A percentile compares a stretch with the other conserved stretches of the same genome.
phyloP scores from a whole-genome alignment of 2,113 vertebrate species.

The Leptobrachium leishanense region DNA sequence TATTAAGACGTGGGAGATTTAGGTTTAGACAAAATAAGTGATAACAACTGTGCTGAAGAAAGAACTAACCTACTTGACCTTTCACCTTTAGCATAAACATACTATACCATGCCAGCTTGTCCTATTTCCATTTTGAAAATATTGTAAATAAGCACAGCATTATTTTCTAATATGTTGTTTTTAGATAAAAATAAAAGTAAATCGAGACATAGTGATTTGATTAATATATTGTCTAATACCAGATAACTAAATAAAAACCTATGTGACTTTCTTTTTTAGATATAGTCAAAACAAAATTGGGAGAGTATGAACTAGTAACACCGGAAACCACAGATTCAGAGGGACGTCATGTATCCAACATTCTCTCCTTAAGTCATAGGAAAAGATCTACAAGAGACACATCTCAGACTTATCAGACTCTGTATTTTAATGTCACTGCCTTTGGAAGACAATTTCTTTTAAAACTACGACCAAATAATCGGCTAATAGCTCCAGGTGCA shows the following conservation, averaged over 20 bases:
- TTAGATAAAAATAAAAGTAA: too few relatives aligned
- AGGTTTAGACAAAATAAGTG: too few relatives aligned
- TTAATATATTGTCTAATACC: too few relatives aligned
- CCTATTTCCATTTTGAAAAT: too few relatives aligned
- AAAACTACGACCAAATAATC: conserved; percentile 77
- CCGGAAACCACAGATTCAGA: conserved; percentile 85
- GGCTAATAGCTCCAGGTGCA: conserved; percentile 81
- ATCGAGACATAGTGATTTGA: too few relatives aligned
- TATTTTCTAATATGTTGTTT: too few relatives aligned
- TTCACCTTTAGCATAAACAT: too few relatives aligned
- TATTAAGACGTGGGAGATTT: too few relatives aligned
- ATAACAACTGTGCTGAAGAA: too few relatives aligned
- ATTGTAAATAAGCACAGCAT: too few relatives aligned
- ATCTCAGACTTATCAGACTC: conserved; percentile 52
- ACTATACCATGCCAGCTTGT: too few relatives aligned
- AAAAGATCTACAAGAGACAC: conserved; percentile 77
- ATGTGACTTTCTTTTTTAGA: conserved; percentile 61
- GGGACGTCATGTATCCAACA: conserved; percentile 84
- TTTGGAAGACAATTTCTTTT: conserved; percentile 94
- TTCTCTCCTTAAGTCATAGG: conserved; percentile 82
- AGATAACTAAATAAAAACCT: neutral
- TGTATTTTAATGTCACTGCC: conserved; percentile 90
- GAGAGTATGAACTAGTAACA: conserved; percentile 84
- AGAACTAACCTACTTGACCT: too few relatives aligned
- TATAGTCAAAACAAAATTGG: conserved; percentile 61